Base-by-base conservation (phyloP, 1,140 invertebrate genomes). In the Zophobas morio region DNA sequence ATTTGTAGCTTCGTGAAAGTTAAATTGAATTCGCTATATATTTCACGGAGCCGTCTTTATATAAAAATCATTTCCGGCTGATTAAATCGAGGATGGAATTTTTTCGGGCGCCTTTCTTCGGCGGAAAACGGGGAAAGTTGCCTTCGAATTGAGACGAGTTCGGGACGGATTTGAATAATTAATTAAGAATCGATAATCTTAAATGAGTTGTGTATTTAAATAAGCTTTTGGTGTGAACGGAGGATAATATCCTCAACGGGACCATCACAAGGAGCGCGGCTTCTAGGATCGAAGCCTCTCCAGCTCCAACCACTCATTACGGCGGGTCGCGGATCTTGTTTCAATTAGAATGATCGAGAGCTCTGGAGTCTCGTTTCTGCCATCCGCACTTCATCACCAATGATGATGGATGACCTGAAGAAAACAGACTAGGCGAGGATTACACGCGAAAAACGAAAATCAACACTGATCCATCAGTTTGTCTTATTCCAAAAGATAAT, bases 311-410 rank as follows among this genome's bases (percentile, higher is more conserved):
- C 81, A 53, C 77, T 83, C 82, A 83, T 83, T 83, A 82, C 71
- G 60, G 32, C 39, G 39, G 78, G 78, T 81, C 77, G 80, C 76
- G 78, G 78, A 83, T 83, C 82, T 77, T 74, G 75, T 83, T 83
- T 83, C 82, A 83, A 83, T 83, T 83, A 83, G 82, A 83, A 80
- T 83, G 82, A 83, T 83, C 82, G 81, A 83, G 79, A 82, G 78
- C 78, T 78, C 57, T 39, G 77, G 81, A 79, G 81, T 83, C 82
- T 78, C 77, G 81, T 83, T 83, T 78, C 81, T 79, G 77, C 77
- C 81, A 81, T 80, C 79, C 49, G 71, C 76, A 78, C 78, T 82
- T 82, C 78, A 80, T 81, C 81, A 81, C 72, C 79, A 72, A 82
- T 82, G 78, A 83, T 83, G 82, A 83, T 82, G 74, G 78, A 81